These are phyloP conservation scores for Boloria euphrosyne DNA, from an alignment of 2,888 invertebrate species.

Conservation along the genomic window DNA sequence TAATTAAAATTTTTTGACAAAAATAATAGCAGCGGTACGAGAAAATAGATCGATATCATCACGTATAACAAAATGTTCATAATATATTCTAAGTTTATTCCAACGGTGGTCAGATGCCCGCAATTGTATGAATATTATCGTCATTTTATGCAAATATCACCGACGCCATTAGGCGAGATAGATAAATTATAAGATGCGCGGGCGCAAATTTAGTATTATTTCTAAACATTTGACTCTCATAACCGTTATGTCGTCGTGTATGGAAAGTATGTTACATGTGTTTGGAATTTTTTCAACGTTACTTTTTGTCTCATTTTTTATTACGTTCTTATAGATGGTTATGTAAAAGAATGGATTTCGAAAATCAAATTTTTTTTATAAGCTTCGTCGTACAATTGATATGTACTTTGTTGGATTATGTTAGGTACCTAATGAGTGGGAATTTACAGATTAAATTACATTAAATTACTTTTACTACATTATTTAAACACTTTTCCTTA, in stretches of 20 bases:
- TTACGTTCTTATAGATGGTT: background rate
- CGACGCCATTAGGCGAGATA: constrained; percentile 53
- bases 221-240: constrained; percentile 54
- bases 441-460: too few species aligned
- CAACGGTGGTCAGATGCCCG: constrained; percentile 51
- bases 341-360: background rate
- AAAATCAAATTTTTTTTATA: background rate
- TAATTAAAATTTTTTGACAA: constrained; percentile 13
- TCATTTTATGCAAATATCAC: constrained; percentile 71
- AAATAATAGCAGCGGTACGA: background rate
- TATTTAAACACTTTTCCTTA: too few species aligned
- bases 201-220: constrained; percentile 62
- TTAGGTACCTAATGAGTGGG: too few species aligned
- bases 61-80: constrained; percentile 12
- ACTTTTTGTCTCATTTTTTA: constrained; percentile 8
- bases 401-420: too few species aligned
- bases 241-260: constrained; percentile 49
- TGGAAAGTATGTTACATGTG: constrained; percentile 41
- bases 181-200: constrained; percentile 59
- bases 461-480: too few species aligned
- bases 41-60: constrained; percentile 11
- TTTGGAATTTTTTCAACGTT: constrained; percentile 27
- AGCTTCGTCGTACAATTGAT: too few species aligned
- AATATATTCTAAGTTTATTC: constrained; percentile 36
- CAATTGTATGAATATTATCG: constrained; percentile 71